Evolutionary conservation across 53 echinoderm and acorn worm species (phyloP), one percentile per base, ranked within the genome.

Genomic region (Actinopyga echinites): DNA sequence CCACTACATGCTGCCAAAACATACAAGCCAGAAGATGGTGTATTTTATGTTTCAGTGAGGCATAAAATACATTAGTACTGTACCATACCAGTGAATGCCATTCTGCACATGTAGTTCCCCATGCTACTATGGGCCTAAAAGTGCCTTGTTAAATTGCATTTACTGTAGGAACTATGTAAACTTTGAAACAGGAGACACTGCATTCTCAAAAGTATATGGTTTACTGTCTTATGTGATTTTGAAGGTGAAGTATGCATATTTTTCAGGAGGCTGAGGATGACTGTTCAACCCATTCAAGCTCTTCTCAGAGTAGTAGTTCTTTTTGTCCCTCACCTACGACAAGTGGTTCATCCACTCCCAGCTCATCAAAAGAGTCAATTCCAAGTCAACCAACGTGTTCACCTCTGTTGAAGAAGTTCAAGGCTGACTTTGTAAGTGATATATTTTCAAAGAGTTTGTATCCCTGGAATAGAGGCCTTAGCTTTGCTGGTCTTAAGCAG

Each of bases 1-100:
- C 87, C 87, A 2, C 87, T 87, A 3, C 87, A 87, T 82, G 87
- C 82, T 22, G 81, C 87, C 28, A 87, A 87, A 35, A 69, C 62
- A 9, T 82, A 87, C 74, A 45, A 25, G 11, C 52, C 7, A 6
- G 74, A 34, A 15, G 74, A 44, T 74, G 52, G 19, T 4, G 2
- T 74, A 8, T 25, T 5, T 13, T 74, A 74, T 12, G 11, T 74
- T 8, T 74, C 49, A n/a, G 20, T 74, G 28, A n/a, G 74, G 30
- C 74, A 74, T 74, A 11, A 23, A 28, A 44, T 74, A 12, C 74
- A 74, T 24, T 74, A 74, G 42, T 22, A 11, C 23, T 38, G 36
- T 8, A 23, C 23, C 9, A 37, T 34, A 19, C n/a, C n/a, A 9
- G 59, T 4, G 15, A 1, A 24, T 2, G 22, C 10, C 40, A 40